Evolutionary conservation across 1,140 invertebrate genomes (phyloP), one percentile per base, ranked within the genome.

Genomic region (Palaemon carinicauda): DNA sequence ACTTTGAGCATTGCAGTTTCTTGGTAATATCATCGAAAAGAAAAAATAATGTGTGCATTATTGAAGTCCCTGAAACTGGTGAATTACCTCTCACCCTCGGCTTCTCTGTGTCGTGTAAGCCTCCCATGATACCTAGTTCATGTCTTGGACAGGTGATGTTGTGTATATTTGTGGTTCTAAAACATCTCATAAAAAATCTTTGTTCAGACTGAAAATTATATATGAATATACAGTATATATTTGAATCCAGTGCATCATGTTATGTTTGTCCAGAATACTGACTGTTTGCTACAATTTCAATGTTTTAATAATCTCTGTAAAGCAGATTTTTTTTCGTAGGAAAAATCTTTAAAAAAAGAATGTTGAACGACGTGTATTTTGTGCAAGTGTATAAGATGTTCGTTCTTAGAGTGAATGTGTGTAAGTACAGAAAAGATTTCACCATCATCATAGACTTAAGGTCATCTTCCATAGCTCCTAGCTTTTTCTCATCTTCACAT

Each of bases 171-270:
- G 83, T 41, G n/a, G 52, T 56, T 54, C 10, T 52, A 77, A 53
- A 82, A 77, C 69, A 53, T 81, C 41, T 60, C 24, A 78, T 81
- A 77, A 53, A 77, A 80, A 51, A 77, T 54, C 73, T 51, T 75
- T 56, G 31, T 81, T 87, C 79, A 87, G 79, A 77, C 73, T 75
- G 79, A 77, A 74, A 81, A 51, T 60, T 56, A 33, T 54, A 21
- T 87, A 69, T 54, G 54, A 81, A 79, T 87, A 75, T 77, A 77
- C 77, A 41, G 33, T 41, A 41, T 41, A 41, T 41, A 41, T 74
- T 81, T 80, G 85, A 81, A 87, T 87, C 80, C 85, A 82, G 79
- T 87, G 80, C 85, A 87, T 87, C 71, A 53, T 87, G 85, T 87
- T 83, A 73, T 87, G 80, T 82, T 86, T 87, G 85, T 87, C 85